Conservation (phyloP, 2,888 invertebrate species). For the Aricia artaxerxes region DNA sequence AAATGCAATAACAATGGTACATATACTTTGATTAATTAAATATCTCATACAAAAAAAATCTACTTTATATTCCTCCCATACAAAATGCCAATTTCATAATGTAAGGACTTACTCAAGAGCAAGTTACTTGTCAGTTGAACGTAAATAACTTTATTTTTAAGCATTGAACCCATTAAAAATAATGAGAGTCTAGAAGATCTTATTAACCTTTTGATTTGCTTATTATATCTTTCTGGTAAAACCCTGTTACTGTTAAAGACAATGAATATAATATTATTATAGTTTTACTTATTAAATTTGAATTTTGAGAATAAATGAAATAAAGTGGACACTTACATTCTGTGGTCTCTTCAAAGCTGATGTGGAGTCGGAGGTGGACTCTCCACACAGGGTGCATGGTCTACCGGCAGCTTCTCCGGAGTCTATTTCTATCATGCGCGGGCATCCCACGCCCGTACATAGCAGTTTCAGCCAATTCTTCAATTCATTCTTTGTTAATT, state of each 20-base stretch:
- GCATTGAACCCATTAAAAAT: no score
- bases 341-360: conserved; percentile 62
- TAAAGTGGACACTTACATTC: conserved; percentile 52
- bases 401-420: conserved; percentile 66
- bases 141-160: no score
- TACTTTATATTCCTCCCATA: no score
- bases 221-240: conserved; percentile 12
- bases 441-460: conserved; percentile 74
- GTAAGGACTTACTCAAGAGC: no score
- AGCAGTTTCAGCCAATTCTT: conserved; percentile 77
- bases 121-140: no score
- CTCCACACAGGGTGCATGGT: conserved; percentile 69
- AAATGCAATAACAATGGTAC: no score
- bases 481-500: conserved; percentile 67
- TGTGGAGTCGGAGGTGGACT: conserved; percentile 63
- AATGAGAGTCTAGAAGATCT: no score
- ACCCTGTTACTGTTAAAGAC: no score
- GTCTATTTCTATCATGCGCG: conserved; percentile 78
- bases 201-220: no score
- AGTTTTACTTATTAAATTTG: not conserved
- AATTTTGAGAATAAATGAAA: not conserved
- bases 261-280: not conserved
- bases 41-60: no score
- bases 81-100: no score
- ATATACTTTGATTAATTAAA: no score